Percentiles rank a stretch among this genome's conserved stretches.
Evolutionary conservation across 2,797 vertebrate species (phyloP).

Genomic region (Sebastes nivosus): DNA sequence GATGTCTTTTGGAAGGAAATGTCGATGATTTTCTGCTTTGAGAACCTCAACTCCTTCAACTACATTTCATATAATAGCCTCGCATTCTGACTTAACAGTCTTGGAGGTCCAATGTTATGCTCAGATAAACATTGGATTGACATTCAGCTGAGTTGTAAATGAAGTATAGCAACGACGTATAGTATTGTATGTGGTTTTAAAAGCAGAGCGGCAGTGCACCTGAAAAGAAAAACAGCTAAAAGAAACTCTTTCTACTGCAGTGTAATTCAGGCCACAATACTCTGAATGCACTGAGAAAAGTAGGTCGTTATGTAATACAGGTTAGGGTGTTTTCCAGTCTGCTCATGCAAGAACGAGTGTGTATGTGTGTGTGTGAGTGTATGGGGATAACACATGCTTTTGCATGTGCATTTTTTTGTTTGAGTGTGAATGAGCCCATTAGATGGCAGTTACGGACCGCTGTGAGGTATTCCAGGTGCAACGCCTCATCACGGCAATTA

Average conservation of each 20-base stretch:
- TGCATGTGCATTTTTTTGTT: conserved; percentile 2
- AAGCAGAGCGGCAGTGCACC: conserved; percentile 2
- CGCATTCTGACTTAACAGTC: background rate
- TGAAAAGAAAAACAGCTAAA: conserved; percentile 27
- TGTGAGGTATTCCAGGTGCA: conserved; percentile 60
- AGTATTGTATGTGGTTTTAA: background rate
- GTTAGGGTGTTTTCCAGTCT: conserved; percentile 76
- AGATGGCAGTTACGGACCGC: conserved; percentile 44
- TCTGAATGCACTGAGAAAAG: conserved; percentile 53
- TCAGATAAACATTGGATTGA: background rate
- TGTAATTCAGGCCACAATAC: conserved; percentile 62
- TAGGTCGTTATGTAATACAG: conserved; percentile 73
- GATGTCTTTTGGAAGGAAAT: background rate
- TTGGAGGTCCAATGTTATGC: background rate
- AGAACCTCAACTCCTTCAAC: background rate
- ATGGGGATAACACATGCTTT: conserved; percentile 28
- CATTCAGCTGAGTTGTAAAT: background rate
- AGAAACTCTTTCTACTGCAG: conserved; percentile 53
- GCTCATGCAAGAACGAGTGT: conserved; percentile 50
- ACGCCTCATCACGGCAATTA: conserved; percentile 32
- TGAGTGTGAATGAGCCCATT: conserved; percentile 50
- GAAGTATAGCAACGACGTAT: background rate
- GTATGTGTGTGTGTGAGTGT: conserved; percentile 10
- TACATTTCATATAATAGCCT: background rate
- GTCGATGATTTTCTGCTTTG: background rate